phyloP scores from a whole-genome alignment of 2,113 vertebrate genomes.

The Lethenteron camtschaticum region DNA sequence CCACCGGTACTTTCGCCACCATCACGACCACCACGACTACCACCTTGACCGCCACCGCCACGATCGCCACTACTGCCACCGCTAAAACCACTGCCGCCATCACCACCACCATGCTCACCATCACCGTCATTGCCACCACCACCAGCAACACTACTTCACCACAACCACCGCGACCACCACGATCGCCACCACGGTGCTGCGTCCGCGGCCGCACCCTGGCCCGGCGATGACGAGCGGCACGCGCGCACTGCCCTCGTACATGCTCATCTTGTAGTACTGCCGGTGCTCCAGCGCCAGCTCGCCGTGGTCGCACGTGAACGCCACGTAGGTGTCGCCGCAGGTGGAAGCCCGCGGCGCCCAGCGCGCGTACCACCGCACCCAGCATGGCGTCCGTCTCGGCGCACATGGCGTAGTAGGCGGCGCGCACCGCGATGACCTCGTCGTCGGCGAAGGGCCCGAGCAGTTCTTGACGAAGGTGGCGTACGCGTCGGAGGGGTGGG shows the following conservation, averaged over 20 bases:
- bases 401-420: slow-evolving; percentile 93
- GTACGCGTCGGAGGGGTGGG: slow-evolving; percentile 77
- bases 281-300: slow-evolving; percentile 91
- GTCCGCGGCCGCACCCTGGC: slow-evolving; percentile 26
- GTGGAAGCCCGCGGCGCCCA: slow-evolving; percentile 22
- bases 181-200: slow-evolving; percentile 20
- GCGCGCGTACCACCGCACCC: slow-evolving; percentile 54
- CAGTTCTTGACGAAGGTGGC: slow-evolving; percentile 85
- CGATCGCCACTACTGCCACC: no score
- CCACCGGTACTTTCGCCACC: no score
- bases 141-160: no score
- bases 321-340: slow-evolving; percentile 37
- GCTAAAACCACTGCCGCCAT: no score
- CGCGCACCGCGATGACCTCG: slow-evolving; percentile 52
- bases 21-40: no score
- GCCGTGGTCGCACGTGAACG: slow-evolving; percentile 80
- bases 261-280: slow-evolving; percentile 98
- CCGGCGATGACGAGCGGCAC: slow-evolving; percentile 63
- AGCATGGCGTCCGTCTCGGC: slow-evolving; percentile 81
- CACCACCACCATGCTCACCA: no score
- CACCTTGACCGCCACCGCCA: no score
- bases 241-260: slow-evolving; percentile 83
- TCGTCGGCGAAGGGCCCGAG: slow-evolving; percentile 48
- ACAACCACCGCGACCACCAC: no score
- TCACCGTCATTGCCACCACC: no score